Evolutionary conservation across 2,888 invertebrate species (phyloP), one percentile per base, ranked within the genome.

Genomic region (Lymantria monacha): DNA sequence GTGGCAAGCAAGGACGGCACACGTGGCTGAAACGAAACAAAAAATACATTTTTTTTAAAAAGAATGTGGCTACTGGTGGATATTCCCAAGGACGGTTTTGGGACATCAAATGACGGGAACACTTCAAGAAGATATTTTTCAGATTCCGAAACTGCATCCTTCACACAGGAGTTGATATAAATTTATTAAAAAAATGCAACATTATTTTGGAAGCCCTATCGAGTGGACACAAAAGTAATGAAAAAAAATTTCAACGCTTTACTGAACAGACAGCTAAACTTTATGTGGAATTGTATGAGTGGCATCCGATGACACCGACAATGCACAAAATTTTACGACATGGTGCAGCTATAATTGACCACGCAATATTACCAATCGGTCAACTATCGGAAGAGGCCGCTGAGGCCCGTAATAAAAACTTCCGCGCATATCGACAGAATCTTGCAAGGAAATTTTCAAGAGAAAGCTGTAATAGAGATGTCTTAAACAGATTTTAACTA

Each of bases 221-320:
- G 10, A 41, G 41, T 41, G 41, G 41, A 8, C 41, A 14, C 7
- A 14, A 12, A 14, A 41, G 12, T 41, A 10, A 41, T 41, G 15
- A 7, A 7, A 7, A 41, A 14, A 14, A 12, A 14, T 41, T 41
- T 14, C 7, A 12, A 12, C 5, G 5, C 14, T 41, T 9, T 14
- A 14, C 41, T 7, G 7, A 14, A 5, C 9, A 41, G 14, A 41
- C 41, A 9, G 41, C 13, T 14, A 14, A 12, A 8, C 14, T 41
- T 7, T 41, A 41, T 14, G 41, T 41, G 13, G 9, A 41, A 8
- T 41, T 41, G 11, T 41, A 41, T 41, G 41, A 41, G 11, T 41
- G 41, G 41, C 14, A 46, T 13, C 31, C 44, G n/a, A 44, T 44
- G 44, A n/a, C 44, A 2, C 44, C 44, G 10, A 44, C 44, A n/a